These are phyloP conservation scores for Frankliniella intonsa DNA, from an alignment of 2,888 invertebrate species.

Conservation along the genomic window DNA sequence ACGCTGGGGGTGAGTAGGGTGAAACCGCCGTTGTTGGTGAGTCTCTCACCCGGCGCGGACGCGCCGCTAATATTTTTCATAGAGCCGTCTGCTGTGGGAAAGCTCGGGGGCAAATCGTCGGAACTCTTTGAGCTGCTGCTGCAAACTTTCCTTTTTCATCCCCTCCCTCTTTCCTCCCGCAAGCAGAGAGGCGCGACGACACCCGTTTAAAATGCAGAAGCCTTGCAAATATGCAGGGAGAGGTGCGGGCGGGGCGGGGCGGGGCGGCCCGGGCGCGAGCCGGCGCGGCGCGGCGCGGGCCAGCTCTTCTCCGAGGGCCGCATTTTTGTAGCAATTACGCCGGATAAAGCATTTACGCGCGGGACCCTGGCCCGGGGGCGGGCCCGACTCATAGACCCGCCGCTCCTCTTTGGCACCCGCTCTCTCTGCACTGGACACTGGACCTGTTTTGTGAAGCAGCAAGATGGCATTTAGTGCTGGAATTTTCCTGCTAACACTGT, in stretches of 20 bases:
- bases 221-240: neutral
- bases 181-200: neutral
- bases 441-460: too few species aligned
- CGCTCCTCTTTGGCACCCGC: neutral
- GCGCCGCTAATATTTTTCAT: too few species aligned
- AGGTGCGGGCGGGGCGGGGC: neutral
- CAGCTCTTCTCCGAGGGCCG: neutral
- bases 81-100: too few species aligned
- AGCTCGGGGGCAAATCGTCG: too few species aligned
- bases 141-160: neutral
- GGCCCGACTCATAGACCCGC: too few species aligned
- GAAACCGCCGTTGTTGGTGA: neutral
- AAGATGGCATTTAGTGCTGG: too few species aligned
- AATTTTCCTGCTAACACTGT: too few species aligned
- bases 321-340: neutral
- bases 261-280: neutral
- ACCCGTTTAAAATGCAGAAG: neutral
- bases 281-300: neutral
- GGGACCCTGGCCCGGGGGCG: too few species aligned
- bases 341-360: neutral
- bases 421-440: neutral
- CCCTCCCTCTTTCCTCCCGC: neutral
- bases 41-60: too few species aligned
- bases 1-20: neutral
- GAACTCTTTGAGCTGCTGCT: too few species aligned